These are phyloP conservation scores for Lepidotrigona ventralis DNA, from an alignment of 1,140 invertebrate genomes.

Conservation along the genomic window DNA sequence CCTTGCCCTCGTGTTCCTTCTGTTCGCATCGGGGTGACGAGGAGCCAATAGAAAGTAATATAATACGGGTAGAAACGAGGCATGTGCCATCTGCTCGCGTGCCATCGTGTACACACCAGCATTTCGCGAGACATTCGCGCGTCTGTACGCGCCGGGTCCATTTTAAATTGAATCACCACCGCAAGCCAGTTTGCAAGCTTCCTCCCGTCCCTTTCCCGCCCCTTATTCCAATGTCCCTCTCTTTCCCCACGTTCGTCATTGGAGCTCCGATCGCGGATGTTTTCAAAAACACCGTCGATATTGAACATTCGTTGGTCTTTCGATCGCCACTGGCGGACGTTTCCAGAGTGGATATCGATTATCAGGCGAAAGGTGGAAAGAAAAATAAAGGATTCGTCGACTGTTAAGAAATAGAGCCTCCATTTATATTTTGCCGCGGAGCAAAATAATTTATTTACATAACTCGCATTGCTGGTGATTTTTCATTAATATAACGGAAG, in stretches of 20 bases:
- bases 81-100: slow-evolving; percentile 17
- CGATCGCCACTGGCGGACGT: neutral
- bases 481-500: no score
- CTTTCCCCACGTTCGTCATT: neutral
- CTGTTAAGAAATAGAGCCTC: no score
- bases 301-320: neutral
- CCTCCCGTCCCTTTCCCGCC: neutral
- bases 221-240: neutral
- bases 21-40: slow-evolving; percentile 8
- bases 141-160: slow-evolving; percentile 4
- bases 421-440: no score
- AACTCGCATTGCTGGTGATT: no score
- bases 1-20: no score
- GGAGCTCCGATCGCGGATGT: neutral
- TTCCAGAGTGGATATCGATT: neutral
- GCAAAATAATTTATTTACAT: no score
- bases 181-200: slow-evolving; percentile 10
- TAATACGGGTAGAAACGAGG: slow-evolving; percentile 35
- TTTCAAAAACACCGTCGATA: neutral
- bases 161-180: slow-evolving; percentile 35
- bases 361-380: neutral
- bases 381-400: neutral
- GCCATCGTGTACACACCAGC: neutral
- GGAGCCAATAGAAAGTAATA: slow-evolving; percentile 46
- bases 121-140: neutral